phyloP scores from a whole-genome alignment of 1,140 invertebrate species.

The Heterodera schachtii region DNA sequence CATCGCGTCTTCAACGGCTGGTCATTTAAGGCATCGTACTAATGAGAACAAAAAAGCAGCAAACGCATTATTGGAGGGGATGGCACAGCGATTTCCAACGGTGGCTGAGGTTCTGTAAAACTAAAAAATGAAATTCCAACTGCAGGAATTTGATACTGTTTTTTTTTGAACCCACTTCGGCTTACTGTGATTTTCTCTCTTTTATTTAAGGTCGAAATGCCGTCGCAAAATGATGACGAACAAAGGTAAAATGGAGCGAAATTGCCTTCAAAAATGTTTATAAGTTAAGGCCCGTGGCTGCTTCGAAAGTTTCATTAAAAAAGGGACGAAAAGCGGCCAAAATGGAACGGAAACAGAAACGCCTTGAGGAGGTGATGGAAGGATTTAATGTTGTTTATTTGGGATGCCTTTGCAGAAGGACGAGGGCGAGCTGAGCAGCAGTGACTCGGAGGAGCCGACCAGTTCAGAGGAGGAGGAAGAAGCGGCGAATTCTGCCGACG shows the following conservation, averaged over 20 bases:
- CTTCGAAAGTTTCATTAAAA: background rate
- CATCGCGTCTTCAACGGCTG: background rate
- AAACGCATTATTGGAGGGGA: background rate
- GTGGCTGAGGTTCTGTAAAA: background rate
- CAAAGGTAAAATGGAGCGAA: background rate
- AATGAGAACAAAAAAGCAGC: background rate
- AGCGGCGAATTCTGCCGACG: background rate
- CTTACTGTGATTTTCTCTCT: background rate
- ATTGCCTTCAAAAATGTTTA: background rate
- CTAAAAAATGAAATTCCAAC: background rate
- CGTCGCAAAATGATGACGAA: background rate
- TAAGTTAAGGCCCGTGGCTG: background rate
- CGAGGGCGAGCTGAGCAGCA: constrained; percentile 29
- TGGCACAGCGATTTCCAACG: constrained; percentile 18
- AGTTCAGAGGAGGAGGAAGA: constrained; percentile 1
- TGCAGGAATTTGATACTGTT: no score
- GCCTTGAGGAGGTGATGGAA: background rate
- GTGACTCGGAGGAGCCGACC: constrained; percentile 23
- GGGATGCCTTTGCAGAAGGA: constrained; percentile 13
- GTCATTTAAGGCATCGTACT: background rate
- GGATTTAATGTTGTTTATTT: no score
- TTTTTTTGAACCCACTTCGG: background rate
- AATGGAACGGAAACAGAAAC: constrained; percentile 9
- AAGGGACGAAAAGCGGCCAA: constrained; percentile 13
- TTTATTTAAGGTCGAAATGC: constrained; percentile 10